Percentiles rank a stretch among this genome's conserved stretches.
Conservation (phyloP, 2,888 invertebrate genomes). For the Anodontia alba region DNA sequence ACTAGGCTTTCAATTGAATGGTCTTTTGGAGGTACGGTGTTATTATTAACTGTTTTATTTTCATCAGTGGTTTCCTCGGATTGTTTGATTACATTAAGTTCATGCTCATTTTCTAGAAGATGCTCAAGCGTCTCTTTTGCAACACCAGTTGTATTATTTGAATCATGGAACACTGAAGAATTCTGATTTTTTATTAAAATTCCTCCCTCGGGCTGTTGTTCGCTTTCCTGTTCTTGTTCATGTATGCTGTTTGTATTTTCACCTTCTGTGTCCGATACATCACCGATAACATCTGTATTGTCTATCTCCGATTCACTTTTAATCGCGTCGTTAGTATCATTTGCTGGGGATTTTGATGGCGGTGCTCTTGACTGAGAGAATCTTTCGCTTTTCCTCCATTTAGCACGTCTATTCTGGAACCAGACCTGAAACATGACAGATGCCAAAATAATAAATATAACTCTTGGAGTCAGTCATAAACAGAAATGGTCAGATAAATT, state of each 20-base stretch:
- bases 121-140: neutral
- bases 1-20: conserved; percentile 57
- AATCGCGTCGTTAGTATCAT: conserved; percentile 43
- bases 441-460: too few species aligned
- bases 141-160: neutral
- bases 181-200: neutral
- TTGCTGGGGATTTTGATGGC: conserved; percentile 36
- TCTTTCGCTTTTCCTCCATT: conserved; percentile 84
- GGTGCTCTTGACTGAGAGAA: conserved; percentile 88
- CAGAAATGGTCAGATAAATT: too few species aligned
- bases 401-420: conserved; percentile 82
- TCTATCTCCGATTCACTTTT: conserved; percentile 58
- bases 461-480: too few species aligned
- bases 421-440: conserved; percentile 69
- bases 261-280: conserved; percentile 48
- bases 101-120: neutral
- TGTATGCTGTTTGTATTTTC: conserved; percentile 13
- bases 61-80: neutral
- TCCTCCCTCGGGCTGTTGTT: too few species aligned
- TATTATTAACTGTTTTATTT: neutral
- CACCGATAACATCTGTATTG: conserved; percentile 57
- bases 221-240: neutral
- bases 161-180: neutral
- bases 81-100: neutral
- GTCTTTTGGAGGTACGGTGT: neutral